These are phyloP conservation scores for Strix aluco DNA, from an alignment of 2,113 vertebrate species.

Conservation along the genomic window DNA sequence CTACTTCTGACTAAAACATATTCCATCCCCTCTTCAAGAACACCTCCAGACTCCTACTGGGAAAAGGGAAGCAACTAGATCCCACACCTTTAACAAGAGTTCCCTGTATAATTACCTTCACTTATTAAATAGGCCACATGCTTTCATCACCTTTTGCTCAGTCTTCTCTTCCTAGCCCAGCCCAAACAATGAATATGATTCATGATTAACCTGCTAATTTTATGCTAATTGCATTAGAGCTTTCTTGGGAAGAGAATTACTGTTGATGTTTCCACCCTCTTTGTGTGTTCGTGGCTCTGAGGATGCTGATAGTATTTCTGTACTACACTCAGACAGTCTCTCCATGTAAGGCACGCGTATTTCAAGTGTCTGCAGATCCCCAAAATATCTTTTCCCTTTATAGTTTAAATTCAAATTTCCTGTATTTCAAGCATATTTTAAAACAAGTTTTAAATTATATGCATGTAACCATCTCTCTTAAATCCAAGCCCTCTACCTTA, in stretches of 20 bases:
- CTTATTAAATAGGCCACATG: neutral
- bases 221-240: neutral
- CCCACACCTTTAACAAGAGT: neutral
- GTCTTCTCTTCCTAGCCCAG: neutral
- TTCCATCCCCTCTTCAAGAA: neutral
- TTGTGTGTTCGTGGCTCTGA: neutral
- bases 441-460: neutral
- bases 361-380: neutral
- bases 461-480: neutral
- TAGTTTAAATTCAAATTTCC: neutral
- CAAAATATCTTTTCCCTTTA: neutral
- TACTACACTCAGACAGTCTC: neutral
- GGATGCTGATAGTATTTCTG: neutral
- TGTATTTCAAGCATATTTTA: neutral
- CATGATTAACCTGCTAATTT: neutral
- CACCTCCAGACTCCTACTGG: fast-evolving
- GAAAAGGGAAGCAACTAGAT: neutral
- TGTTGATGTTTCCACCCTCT: neutral
- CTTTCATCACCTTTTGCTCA: neutral
- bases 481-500: neutral
- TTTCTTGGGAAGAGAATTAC: neutral
- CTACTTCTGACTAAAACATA: neutral
- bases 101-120: neutral
- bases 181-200: neutral
- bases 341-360: fast-evolving